Evolutionary conservation across 2,888 invertebrate genomes (phyloP).

Genomic region (Acleris holmiana): DNA sequence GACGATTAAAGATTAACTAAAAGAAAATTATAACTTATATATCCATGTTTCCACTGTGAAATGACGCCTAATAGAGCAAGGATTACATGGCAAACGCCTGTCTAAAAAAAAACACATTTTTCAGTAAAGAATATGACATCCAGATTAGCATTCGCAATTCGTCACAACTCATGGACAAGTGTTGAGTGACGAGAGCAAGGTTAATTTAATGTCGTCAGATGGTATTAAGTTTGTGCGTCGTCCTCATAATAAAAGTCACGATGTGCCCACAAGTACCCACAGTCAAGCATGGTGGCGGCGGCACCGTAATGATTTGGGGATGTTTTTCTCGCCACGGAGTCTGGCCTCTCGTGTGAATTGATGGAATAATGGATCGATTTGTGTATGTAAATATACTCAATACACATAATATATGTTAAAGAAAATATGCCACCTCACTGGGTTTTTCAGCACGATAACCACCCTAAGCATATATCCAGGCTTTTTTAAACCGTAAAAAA

Average conservation of each 20-base stretch:
- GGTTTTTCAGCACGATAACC: too few relatives aligned
- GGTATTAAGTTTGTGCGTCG: background rate
- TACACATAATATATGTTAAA: too few relatives aligned
- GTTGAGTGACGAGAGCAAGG: background rate
- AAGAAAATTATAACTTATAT: constrained; percentile 4
- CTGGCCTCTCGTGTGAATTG: background rate
- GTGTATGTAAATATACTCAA: too few relatives aligned
- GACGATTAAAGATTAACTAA: background rate
- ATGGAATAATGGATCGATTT: background rate
- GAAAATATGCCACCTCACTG: too few relatives aligned
- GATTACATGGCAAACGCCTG: constrained; percentile 1
- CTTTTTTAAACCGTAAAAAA: too few relatives aligned
- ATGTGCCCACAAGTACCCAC: background rate
- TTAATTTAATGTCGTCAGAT: background rate
- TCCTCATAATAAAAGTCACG: background rate
- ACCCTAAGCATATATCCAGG: too few relatives aligned
- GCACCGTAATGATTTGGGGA: constrained; percentile 2
- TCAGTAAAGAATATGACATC: background rate
- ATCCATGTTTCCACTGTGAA: constrained; percentile 8
- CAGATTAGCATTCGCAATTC: background rate
- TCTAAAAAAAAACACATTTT: background rate
- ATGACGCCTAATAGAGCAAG: background rate
- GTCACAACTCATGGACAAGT: background rate
- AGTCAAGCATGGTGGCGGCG: constrained; percentile 4
- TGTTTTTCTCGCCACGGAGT: background rate